Percentiles rank a stretch among this genome's conserved stretches.
These are phyloP conservation scores for Centropus unirufus DNA, from an alignment of 2,113 vertebrate genomes.

Conservation along the genomic window DNA sequence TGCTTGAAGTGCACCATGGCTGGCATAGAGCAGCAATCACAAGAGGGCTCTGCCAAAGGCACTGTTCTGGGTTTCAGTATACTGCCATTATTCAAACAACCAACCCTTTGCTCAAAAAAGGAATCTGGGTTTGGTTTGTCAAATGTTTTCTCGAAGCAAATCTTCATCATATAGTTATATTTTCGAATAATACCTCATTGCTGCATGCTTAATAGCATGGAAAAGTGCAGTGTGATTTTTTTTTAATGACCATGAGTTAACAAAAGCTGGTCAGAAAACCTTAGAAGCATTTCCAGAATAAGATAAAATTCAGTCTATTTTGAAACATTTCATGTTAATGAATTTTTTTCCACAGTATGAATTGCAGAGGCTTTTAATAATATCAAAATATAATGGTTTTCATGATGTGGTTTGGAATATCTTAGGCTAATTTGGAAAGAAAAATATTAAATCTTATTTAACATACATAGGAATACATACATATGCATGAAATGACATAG, in stretches of 20 bases:
- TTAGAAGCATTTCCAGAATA: constrained; percentile 14
- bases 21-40: neutral
- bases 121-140: neutral
- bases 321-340: neutral
- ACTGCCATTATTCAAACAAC: neutral
- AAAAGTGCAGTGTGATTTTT: neutral
- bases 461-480: neutral
- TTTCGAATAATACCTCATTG: neutral
- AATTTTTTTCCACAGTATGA: neutral
- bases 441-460: neutral
- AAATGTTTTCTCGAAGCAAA: neutral
- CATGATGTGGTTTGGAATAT: neutral
- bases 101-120: neutral
- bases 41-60: neutral
- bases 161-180: neutral
- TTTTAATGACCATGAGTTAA: constrained; percentile 24
- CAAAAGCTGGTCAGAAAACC: neutral
- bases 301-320: neutral
- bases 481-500: neutral
- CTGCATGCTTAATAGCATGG: neutral
- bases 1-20: neutral
- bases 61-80: neutral
- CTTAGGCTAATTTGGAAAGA: neutral
- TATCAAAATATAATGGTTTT: neutral
- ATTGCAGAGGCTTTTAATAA: neutral